A percentile compares a stretch with the other conserved stretches of the same genome.
Evolutionary conservation across 2,797 vertebrate species (phyloP).

Genomic region (Molossus alvarezi): DNA sequence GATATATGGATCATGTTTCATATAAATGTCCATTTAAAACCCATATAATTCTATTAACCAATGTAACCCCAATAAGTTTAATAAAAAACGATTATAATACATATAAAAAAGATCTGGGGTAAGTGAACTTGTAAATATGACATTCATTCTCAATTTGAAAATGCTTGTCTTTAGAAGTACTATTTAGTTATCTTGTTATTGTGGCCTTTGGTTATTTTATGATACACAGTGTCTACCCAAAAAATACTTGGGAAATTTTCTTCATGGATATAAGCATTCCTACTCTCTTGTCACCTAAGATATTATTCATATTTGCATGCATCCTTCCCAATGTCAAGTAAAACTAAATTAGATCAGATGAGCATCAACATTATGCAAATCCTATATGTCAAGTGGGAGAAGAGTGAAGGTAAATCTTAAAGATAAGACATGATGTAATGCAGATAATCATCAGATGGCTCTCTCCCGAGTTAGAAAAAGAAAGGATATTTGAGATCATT

Average conservation of each 20-base stretch:
- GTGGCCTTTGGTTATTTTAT: conserved; percentile 40
- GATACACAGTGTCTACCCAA: not conserved
- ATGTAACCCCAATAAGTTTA: not conserved
- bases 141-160: conserved; percentile 10
- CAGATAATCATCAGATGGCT: not conserved
- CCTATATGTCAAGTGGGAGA: not conserved
- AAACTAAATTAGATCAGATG: not conserved
- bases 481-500: not conserved
- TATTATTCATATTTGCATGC: not conserved
- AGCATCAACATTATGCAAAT: not conserved
- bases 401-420: not conserved
- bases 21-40: not conserved
- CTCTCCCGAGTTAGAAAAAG: conserved; percentile 14
- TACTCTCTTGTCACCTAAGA: not conserved
- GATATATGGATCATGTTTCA: not conserved
- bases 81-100: not conserved
- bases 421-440: not conserved
- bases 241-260: not conserved
- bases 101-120: not conserved
- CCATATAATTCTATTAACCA: not conserved
- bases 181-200: not conserved
- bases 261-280: not conserved
- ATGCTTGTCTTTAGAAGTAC: conserved; percentile 13
- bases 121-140: conserved; percentile 37
- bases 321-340: not conserved